Base-by-base conservation (phyloP, 2,888 invertebrate genomes). In the Nephrotoma appendiculata region DNA sequence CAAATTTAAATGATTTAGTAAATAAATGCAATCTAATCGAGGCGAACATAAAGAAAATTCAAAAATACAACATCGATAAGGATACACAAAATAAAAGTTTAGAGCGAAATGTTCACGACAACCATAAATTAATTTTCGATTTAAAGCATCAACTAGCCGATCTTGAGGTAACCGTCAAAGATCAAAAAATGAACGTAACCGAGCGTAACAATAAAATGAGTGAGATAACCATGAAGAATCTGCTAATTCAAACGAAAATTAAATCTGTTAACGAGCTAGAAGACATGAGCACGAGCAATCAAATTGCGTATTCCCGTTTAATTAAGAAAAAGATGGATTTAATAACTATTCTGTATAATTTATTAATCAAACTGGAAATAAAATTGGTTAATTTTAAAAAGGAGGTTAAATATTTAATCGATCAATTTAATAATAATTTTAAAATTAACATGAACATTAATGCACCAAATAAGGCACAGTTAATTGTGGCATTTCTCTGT, bases 121-220 rank as follows among this genome's bases (percentile, higher is more conserved):
- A 87, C 15, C 11, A 85, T 12, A 85, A 87, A 15, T 45, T 31
- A 11, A 86, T 87, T 6, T 86, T 57, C 6, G 87, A 88, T 42
- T 41, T 86, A 1, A 52, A 87, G 86, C n/a, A 43, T 0, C 71
- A 71, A 71, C 71, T 71, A 71, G 43, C 4, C 5, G 42, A 6
- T 84, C 43, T 84, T 15, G 15, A 43, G 43, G 9, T 84, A 2
- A 42, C 6, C n/a, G 15, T 84, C 5, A 84, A 84, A 43, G 42
- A 84, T 42, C 89, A 89, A 44, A 86, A 88, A 11, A 84, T 88
- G 3, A 88, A 90, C 2, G 87, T 88, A 0, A 86, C 85, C 0
- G 90, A 90, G 45, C 89, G 90, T 0, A 88, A 90, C 83, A 87
- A 88, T 9, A 87, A 89, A 12, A 89, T 90, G 7, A 87, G 88